Evolutionary conservation across 2,113 vertebrate genomes (phyloP).

Genomic region (Tachuris rubrigastra): DNA sequence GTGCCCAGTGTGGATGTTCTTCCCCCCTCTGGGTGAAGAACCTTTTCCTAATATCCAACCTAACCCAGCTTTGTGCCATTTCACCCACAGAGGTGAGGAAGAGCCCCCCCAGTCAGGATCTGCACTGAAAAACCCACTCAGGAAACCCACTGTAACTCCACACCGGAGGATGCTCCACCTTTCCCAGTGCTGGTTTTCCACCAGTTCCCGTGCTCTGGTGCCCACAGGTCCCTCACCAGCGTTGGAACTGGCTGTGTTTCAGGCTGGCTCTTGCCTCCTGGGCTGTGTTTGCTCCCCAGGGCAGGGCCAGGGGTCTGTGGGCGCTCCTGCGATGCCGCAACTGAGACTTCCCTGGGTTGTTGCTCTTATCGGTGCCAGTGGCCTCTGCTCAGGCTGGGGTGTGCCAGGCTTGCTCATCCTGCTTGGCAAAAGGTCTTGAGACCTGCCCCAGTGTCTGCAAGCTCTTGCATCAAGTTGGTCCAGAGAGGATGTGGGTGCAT

Average conservation of each 20-base stretch:
- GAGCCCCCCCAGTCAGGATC: neutral
- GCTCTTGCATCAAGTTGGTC: neutral
- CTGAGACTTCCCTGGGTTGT: neutral
- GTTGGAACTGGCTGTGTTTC: fast-evolving
- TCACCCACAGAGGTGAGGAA: neutral
- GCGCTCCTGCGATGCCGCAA: neutral
- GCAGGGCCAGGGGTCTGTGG: neutral
- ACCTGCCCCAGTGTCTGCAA: neutral
- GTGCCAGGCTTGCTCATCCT: neutral
- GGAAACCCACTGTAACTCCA: neutral
- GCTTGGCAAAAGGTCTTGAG: neutral
- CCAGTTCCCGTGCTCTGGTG: fast-evolving
- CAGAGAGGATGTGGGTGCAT: fast-evolving
- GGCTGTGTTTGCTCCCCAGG: neutral
- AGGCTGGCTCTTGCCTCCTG: neutral
- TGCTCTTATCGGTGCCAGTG: neutral
- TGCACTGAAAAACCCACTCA: neutral
- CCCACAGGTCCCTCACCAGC: too few relatives aligned
- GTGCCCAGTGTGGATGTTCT: neutral
- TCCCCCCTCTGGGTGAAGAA: neutral
- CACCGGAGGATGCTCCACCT: neutral
- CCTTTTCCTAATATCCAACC: neutral
- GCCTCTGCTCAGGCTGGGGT: neutral
- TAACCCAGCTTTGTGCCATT: neutral
- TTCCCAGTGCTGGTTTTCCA: neutral